phyloP scores from a whole-genome alignment of 2,113 vertebrate species.

The Miniopterus natalensis region DNA sequence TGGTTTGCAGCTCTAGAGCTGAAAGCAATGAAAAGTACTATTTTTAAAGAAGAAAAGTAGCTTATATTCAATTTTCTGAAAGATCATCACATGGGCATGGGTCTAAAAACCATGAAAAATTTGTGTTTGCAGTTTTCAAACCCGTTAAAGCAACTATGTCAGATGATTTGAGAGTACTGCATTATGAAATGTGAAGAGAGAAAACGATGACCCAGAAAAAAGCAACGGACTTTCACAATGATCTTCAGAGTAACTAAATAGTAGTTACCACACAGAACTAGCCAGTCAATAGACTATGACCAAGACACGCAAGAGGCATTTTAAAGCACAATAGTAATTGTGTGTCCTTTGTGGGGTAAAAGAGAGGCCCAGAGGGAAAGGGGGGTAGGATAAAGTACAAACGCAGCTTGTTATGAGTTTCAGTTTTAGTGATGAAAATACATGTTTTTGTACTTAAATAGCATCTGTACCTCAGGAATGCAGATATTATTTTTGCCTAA shows the following conservation, averaged over 20 bases:
- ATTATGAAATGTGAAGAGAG: not conserved
- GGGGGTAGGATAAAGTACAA: not conserved
- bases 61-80: slow-evolving; percentile 34
- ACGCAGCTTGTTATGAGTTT: not conserved
- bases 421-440: not conserved
- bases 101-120: slow-evolving; percentile 18
- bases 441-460: not conserved
- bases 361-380: not conserved
- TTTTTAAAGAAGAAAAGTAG: slow-evolving; percentile 53
- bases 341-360: not conserved
- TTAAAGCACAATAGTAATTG: not conserved
- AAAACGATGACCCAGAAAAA: not conserved
- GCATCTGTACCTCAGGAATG: not conserved
- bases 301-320: not conserved
- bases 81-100: not conserved
- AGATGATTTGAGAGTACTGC: not conserved
- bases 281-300: not conserved
- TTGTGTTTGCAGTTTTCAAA: not conserved
- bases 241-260: not conserved
- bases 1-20: slow-evolving; percentile 80
- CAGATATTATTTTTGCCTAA: not conserved
- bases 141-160: not conserved
- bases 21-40: slow-evolving; percentile 55
- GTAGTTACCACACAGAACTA: not conserved
- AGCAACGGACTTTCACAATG: not conserved